Conservation (phyloP, 2,888 invertebrate genomes). For the Pollenia angustigena region DNA sequence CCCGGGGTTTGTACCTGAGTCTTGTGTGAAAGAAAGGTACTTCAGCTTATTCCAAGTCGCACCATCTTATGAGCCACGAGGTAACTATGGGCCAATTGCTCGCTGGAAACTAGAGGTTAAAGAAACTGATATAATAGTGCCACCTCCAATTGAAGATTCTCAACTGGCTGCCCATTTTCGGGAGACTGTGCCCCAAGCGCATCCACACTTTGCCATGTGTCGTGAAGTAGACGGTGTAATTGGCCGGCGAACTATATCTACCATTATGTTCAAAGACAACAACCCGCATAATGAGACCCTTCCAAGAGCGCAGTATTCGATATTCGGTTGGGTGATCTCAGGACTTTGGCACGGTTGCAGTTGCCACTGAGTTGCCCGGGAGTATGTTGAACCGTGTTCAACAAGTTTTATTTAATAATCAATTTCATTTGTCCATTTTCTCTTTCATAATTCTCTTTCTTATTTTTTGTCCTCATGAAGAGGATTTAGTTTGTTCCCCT, state of each 20-base stretch:
- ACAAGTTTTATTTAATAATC: not conserved
- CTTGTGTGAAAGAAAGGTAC: not conserved
- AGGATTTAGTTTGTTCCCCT: not conserved
- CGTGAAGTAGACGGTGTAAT: slow-evolving; percentile 3
- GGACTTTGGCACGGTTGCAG: no score
- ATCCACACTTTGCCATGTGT: not conserved
- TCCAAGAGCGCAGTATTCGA: not conserved
- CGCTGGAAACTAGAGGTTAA: not conserved
- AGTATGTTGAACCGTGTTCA: not conserved
- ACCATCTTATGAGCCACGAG: not conserved
- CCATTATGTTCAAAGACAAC: no score
- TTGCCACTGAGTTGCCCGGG: no score
- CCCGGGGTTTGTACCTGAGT: not conserved
- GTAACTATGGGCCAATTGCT: not conserved
- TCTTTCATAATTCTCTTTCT: not conserved
- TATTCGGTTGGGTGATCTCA: no score
- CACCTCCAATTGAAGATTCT: not conserved
- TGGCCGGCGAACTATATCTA: not conserved
- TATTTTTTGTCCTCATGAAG: no score
- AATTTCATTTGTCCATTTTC: not conserved
- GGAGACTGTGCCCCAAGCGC: not conserved
- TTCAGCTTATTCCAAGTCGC: not conserved
- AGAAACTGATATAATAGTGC: not conserved
- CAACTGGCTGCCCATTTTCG: not conserved
- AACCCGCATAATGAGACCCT: no score